Evolutionary conservation across 2,113 vertebrate genomes (phyloP), one percentile per base, ranked within the genome.

Genomic region (Trochalopteron elliotii): DNA sequence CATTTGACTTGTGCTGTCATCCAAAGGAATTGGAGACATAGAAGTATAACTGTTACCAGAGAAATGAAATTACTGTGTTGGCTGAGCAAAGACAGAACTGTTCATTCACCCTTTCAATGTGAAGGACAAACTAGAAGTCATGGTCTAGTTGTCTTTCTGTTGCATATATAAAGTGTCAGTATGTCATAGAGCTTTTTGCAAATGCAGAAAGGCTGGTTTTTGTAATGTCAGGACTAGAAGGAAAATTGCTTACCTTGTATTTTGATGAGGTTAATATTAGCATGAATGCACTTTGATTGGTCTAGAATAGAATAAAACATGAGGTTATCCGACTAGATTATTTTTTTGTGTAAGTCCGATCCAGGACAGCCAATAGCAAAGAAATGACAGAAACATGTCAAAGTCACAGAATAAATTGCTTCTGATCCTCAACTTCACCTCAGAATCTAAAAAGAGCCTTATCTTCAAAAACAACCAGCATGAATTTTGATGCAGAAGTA

Each of bases 221-320:
- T 83, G 40, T 96, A 94, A 83, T 53, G 76, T 57, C 67, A 93
- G 63, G 67, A 86, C 33, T 39, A 61, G 86, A 95, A 95, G 50
- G 39, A 93, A 97, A 92, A 85, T 87, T 80, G 87, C 64, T 94
- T 93, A 95, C 50, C 93, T 96, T 95, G 84, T 92, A 96, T 97
- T 95, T 93, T 95, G 74, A 94, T 91, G 56, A 96, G 80, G 67
- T 61, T 92, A 93, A 61, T 89, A 80, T 92, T 89, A 95, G 71
- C 85, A 69, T 94, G 87, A 83, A 94, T 93, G 57, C 40, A 75
- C 47, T 94, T 42, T 96, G 60, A 95, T 95, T 94, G 87, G 76
- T 85, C 21, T 76, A 88, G 88, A 69, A 59, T 47, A 70, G 44
- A 72, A 88, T 76, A 95, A 97, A 89, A 89, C 42, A 75, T 77